Conservation (phyloP, 2,888 invertebrate genomes). For the Coelopa pilipes region DNA sequence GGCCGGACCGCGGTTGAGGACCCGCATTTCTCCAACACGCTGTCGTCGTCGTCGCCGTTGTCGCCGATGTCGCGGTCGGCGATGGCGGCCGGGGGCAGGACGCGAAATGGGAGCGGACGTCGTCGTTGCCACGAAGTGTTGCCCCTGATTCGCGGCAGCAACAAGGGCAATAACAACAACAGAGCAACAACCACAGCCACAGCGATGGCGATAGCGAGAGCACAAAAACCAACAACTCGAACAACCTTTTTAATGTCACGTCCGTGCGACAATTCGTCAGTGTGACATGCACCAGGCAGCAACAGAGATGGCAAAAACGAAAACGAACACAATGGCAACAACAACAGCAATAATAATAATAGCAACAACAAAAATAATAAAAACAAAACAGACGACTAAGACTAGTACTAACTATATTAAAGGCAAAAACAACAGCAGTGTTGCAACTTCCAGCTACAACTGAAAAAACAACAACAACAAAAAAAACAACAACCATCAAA, state of each 20-base stretch:
- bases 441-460: neutral
- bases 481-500: neutral
- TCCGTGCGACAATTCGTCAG: conserved; percentile 20
- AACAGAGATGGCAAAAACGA: neutral
- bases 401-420: conserved; percentile 11
- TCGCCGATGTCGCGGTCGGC: too few species aligned
- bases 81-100: too few species aligned
- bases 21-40: too few species aligned
- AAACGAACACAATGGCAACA: conserved; percentile 1
- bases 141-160: too few species aligned
- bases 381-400: neutral
- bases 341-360: conserved; percentile 12
- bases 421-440: conserved; percentile 10
- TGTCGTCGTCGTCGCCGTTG: too few species aligned
- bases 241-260: conserved; percentile 11
- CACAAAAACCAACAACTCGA: too few species aligned
- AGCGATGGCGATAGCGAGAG: neutral
- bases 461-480: neutral
- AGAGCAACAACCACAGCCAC: conserved; percentile 1
- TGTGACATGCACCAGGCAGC: conserved; percentile 1
- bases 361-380: conserved; percentile 1
- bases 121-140: too few species aligned
- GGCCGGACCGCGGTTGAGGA: too few species aligned
- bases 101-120: too few species aligned
- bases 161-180: neutral